Conservation (phyloP, 2,888 invertebrate genomes). For the Pristionchus entomophagus region DNA sequence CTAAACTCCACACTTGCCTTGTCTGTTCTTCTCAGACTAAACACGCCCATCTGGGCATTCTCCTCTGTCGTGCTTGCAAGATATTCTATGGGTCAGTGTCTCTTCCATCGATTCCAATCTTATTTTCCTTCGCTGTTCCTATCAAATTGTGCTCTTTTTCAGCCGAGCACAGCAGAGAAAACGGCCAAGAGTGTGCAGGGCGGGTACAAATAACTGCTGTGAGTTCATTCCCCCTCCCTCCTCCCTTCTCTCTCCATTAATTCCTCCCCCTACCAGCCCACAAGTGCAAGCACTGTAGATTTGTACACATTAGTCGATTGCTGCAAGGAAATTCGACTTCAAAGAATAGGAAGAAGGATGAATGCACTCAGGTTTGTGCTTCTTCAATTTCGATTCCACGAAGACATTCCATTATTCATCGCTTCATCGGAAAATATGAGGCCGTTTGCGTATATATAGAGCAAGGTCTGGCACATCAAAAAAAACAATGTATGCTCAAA, state of each 20-base stretch:
- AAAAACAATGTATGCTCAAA: no score
- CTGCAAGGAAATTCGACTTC: background rate
- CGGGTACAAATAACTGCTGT: conserved; percentile 6
- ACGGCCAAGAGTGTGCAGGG: background rate
- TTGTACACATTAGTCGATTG: background rate
- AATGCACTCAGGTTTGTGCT: background rate
- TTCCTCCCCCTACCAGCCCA: background rate
- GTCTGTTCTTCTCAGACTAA: background rate
- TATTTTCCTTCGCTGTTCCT: background rate
- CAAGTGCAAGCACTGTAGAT: conserved; percentile 2
- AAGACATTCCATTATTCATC: no score
- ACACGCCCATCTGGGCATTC: conserved; percentile 12
- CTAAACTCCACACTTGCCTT: conserved; percentile 16
- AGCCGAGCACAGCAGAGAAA: background rate
- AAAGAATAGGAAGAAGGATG: background rate
- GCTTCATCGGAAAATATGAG: no score
- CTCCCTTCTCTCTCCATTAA: background rate
- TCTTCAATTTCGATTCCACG: no score
- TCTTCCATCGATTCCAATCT: no score
- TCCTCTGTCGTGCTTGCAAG: conserved; percentile 17
- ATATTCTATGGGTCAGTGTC: background rate
- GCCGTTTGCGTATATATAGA: no score
- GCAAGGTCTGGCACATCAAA: no score
- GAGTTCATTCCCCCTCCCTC: background rate
- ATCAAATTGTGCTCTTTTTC: background rate